Conservation (phyloP, 2,888 invertebrate genomes). For the Habroteleia sp. region DNA sequence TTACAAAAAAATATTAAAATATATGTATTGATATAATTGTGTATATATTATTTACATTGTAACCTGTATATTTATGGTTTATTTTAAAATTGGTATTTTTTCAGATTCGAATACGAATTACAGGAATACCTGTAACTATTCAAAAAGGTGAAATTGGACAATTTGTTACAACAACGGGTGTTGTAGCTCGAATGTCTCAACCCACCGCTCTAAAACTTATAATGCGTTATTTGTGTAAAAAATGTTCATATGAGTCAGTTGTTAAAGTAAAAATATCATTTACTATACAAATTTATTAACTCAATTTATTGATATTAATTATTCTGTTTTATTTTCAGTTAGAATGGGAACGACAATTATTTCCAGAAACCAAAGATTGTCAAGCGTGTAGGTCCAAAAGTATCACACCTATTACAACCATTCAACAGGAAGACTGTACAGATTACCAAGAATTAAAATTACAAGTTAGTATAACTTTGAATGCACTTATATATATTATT, state of each 20-base stretch:
- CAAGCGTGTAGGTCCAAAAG: constrained; percentile 71
- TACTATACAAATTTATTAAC: background rate
- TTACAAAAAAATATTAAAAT: too few species aligned
- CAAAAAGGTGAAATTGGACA: constrained; percentile 80
- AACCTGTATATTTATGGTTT: too few species aligned
- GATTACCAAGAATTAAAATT: constrained; percentile 94
- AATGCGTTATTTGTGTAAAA: constrained; percentile 87
- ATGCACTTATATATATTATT: too few species aligned
- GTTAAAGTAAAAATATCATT: constrained; percentile 82
- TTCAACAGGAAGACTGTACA: constrained; percentile 86
- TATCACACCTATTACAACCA: constrained; percentile 73
- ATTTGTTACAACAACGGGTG: constrained; percentile 83
- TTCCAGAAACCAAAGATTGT: constrained; percentile 73
- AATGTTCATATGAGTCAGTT: constrained; percentile 87
- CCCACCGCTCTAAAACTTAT: constrained; percentile 89
- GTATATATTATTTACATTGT: too few species aligned
- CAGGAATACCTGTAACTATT: constrained; percentile 83
- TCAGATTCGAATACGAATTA: constrained; percentile 75
- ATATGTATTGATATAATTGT: too few species aligned
- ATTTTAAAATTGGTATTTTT: too few species aligned
- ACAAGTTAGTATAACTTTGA: constrained; percentile 82
- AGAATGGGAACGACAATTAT: constrained; percentile 76
- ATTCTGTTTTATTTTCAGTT: constrained; percentile 65
- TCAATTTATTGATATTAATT: background rate
- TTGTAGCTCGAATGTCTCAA: constrained; percentile 85